phyloP scores from a whole-genome alignment of 1,140 invertebrate genomes.

The Lanistes nyassanus region DNA sequence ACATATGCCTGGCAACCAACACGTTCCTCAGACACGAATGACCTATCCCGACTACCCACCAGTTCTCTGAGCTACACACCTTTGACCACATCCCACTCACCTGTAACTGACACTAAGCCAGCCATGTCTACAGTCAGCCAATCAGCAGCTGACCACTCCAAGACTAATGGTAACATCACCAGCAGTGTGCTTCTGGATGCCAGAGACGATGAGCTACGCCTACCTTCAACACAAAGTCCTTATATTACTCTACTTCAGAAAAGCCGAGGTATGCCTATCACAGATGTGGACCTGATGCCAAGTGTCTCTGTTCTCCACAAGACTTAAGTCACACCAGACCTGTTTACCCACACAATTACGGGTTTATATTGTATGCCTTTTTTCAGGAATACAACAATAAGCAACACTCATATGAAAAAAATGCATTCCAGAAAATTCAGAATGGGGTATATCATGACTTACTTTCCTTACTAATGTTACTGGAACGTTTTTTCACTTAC shows the following conservation, averaged over 20 bases:
- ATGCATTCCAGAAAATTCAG: background rate
- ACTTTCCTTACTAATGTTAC: background rate
- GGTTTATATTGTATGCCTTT: background rate
- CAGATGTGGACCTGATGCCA: background rate
- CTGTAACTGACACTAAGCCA: background rate
- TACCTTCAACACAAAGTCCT: conserved; percentile 86
- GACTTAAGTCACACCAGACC: background rate
- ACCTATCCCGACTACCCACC: conserved; percentile 14
- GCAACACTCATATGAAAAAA: background rate
- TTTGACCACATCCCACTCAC: background rate
- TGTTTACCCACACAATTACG: background rate
- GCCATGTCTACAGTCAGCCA: background rate
- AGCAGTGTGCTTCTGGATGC: conserved; percentile 5
- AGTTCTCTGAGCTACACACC: conserved; percentile 8
- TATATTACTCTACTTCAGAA: conserved; percentile 89
- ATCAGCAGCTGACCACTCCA: conserved; percentile 20
- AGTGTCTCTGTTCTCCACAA: background rate
- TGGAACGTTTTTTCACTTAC: background rate
- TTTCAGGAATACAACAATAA: too few relatives aligned
- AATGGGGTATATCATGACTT: background rate
- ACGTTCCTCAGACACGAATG: conserved; percentile 16
- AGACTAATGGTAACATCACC: conserved; percentile 41
- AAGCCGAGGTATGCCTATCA: conserved; percentile 78
- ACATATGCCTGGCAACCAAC: conserved; percentile 37
- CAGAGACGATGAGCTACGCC: conserved; percentile 59